These are phyloP conservation scores for Drosophila stalkeri DNA, from an alignment of 2,888 invertebrate genomes.

Conservation along the genomic window DNA sequence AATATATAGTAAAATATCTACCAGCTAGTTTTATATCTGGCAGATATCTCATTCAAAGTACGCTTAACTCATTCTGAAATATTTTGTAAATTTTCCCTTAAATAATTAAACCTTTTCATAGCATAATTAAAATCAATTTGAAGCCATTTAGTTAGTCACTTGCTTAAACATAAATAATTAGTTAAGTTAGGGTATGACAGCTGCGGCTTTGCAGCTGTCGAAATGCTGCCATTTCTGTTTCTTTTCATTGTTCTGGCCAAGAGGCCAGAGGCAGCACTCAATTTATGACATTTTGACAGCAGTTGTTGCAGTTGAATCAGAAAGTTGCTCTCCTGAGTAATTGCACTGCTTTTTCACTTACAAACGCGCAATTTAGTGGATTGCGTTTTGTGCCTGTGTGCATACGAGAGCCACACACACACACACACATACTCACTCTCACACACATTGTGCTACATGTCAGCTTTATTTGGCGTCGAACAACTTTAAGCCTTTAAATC, in stretches of 20 bases:
- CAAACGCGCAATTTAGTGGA: conserved; percentile 76
- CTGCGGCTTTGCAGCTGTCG: conserved; percentile 23
- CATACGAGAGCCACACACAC: conserved; percentile 22
- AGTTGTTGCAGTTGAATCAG: conserved; percentile 80
- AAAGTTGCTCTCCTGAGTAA: conserved; percentile 78
- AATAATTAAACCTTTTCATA: not conserved
- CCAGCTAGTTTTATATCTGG: too few species aligned
- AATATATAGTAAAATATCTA: too few species aligned
- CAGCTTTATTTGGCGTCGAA: conserved; percentile 6
- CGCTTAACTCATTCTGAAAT: not conserved
- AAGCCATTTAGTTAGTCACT: not conserved
- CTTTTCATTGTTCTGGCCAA: conserved; percentile 44
- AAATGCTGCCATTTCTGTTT: conserved; percentile 26
- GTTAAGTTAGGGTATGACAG: conserved; percentile 29
- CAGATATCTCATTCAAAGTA: too few species aligned
- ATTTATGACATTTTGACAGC: conserved; percentile 81
- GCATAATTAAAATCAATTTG: not conserved
- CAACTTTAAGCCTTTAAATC: conserved; percentile 38
- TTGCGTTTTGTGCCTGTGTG: conserved; percentile 57
- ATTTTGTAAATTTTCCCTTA: not conserved
- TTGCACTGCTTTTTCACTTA: conserved; percentile 79
- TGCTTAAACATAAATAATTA: not conserved
- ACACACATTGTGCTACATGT: not conserved
- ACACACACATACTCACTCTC: conserved; percentile 9
- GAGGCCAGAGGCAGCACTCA: conserved; percentile 57